Evolutionary conservation across 2,113 vertebrate species (phyloP), one percentile per base, ranked within the genome.

Genomic region (Hipposideros armiger): DNA sequence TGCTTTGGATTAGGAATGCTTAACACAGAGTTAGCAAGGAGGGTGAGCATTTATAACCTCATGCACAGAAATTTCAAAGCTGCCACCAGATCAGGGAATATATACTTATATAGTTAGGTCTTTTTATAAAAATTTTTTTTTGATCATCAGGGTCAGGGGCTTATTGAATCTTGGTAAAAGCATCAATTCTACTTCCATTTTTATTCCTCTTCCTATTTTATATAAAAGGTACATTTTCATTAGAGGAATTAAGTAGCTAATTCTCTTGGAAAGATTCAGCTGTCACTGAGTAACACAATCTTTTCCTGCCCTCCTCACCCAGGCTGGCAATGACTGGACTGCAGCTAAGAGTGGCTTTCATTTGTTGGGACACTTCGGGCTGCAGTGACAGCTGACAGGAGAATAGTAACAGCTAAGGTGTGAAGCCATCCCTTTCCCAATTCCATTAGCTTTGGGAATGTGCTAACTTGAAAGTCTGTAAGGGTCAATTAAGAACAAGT

Each of bases 221-320:
- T 97, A 26, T 70, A 90, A 97, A 97, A 95, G 74, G 50, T 70
- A 87, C 58, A 91, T 86, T 97, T 97, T 97, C 94, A 90, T 95
- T 96, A 89, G 78, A 76, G 93, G 91, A 95, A 96, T 97, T 95
- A 87, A 45, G 58, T 58, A 95, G 80, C 84, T 94, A 96, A 96
- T 92, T 93, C 96, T 97, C 81, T 87, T 97, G 95, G 95, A 96
- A 94, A 88, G 97, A 95, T 52, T 77, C 94, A 96, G 93, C 96
- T 97, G 97, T 97, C 94, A 89, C 88, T 26, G 74, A 91, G 97
- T 96, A 98, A 97, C 86, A 88, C 69, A 80, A 97, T 96, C 94
- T 93, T 95, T 85, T 52, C 62, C 69, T 91, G 56, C 45, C 73
- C 77, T 80, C 88, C 74, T 95, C 92, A 66, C 77, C 64, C 60